Base-by-base conservation (phyloP, 2,888 invertebrate genomes). In the Pomacea canaliculata region DNA sequence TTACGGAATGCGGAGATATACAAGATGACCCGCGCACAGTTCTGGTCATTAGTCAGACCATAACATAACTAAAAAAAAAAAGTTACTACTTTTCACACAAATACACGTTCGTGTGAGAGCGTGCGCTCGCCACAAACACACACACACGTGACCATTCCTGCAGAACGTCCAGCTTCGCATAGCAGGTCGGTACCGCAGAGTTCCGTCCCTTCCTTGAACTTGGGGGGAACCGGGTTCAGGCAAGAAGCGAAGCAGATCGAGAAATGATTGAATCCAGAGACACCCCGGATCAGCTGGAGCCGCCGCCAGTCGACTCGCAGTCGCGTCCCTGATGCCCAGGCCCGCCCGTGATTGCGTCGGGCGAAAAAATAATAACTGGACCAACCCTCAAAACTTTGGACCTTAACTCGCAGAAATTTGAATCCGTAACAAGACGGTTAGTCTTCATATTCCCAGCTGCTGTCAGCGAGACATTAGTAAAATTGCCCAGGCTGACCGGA, bases 391-490 rank as follows among this genome's bases (percentile, higher is more conserved):
- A 68, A 68, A 68, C 68, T 68, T 68, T 37, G 27, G 68, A 68
- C 68, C 48, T 37, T 46, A 68, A 46, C 68, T 68, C 68, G 48
- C 68, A 68, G 48, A 68, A 68, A 68, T 68, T 68, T 68, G 68
- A 68, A 68, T 68, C 19, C 68, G 12, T 68, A 68, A 68, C 68
- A 68, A 46, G 48, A 46, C 37, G 19, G 68, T 68, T 68, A 68
- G 68, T 68, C 68, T 68, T 68, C 68, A 68, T 68, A 68, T 68
- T 68, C 37, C 68, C 23, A 46, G 68, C 68, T 27, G 68, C 68
- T 68, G 68, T 68, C 68, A 46, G 48, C 68, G 68, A 37, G 18
- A 19, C 37, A 68, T 68, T 68, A 46, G 51, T 19, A 46, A 68
- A 68, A 68, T 68, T 68, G 68, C 68, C 19, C 48, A n/a, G 68